Evolutionary conservation across 35 echinoderm and acorn worm species (phyloP).

Genomic region (Stichopus chloronotus): DNA sequence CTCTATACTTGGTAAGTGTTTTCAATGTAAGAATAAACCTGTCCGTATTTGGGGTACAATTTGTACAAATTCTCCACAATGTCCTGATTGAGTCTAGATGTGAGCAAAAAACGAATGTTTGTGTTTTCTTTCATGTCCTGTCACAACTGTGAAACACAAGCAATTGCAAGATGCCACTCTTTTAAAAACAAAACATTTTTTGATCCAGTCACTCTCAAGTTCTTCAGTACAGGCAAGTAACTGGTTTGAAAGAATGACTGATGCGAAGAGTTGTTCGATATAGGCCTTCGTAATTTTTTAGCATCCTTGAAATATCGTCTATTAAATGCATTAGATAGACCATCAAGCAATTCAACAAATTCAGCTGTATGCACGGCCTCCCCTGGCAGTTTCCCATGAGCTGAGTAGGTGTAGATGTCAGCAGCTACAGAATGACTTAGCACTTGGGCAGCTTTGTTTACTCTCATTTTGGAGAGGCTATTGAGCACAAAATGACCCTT

Average conservation of each 20-base stretch:
- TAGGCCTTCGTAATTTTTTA: slow-evolving; percentile 63
- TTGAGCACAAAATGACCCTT: slow-evolving; percentile 40
- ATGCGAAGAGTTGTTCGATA: slow-evolving; percentile 40
- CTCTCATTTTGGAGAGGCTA: slow-evolving; percentile 65
- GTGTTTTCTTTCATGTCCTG: slow-evolving; percentile 4
- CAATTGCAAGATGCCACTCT: slow-evolving; percentile 54
- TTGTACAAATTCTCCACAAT: slow-evolving; percentile 61
- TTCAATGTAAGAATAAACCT: slow-evolving; percentile 54
- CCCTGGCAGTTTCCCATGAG: slow-evolving; percentile 46
- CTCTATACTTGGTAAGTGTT: slow-evolving; percentile 19
- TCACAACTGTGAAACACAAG: slow-evolving; percentile 65
- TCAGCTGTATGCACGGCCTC: slow-evolving; percentile 67
- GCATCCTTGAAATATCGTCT: slow-evolving; percentile 56
- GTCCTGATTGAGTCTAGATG: slow-evolving; percentile 67
- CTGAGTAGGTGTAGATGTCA: slow-evolving; percentile 60
- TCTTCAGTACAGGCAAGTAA: neutral
- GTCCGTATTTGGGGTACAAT: slow-evolving; percentile 32
- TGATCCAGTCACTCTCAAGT: slow-evolving; percentile 28
- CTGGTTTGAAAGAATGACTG: slow-evolving; percentile 31
- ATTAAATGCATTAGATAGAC: slow-evolving; percentile 66
- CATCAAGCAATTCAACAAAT: slow-evolving; percentile 59
- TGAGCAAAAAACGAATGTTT: slow-evolving; percentile 54
- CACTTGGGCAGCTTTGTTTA: slow-evolving; percentile 64
- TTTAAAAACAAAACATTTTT: slow-evolving; percentile 49
- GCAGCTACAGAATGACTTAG: slow-evolving; percentile 62